phyloP scores from a whole-genome alignment of 2,113 vertebrate genomes.

The Chinchilla lanigera region DNA sequence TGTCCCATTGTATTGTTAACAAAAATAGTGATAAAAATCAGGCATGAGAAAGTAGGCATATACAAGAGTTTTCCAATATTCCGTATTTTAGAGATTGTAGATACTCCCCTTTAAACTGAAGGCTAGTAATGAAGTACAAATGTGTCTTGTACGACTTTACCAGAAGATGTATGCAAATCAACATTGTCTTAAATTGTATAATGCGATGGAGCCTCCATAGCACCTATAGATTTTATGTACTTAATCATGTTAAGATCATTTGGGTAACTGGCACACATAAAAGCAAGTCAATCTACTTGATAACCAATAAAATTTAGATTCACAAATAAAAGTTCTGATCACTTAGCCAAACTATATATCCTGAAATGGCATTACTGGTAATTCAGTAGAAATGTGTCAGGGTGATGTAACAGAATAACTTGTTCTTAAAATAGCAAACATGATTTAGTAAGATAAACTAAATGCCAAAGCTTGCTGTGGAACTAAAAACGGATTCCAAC shows the following conservation, averaged over 20 bases:
- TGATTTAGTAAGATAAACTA: not conserved
- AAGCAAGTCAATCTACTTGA: not conserved
- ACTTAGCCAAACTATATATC: not conserved
- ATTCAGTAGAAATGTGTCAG: not conserved
- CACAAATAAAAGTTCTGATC: not conserved
- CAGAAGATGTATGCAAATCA: not conserved
- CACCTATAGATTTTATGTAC: no score
- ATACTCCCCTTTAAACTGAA: not conserved
- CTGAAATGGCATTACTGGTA: not conserved
- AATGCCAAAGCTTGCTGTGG: not conserved
- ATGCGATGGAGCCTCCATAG: accelerated
- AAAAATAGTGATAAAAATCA: not conserved
- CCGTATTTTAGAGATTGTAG: not conserved
- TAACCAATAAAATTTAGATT: not conserved
- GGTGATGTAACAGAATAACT: no score
- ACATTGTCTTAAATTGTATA: not conserved
- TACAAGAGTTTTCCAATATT: not conserved
- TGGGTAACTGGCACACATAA: accelerated
- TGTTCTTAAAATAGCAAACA: not conserved
- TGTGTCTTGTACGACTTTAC: not conserved
- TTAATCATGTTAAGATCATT: not conserved
- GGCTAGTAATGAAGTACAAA: not conserved
- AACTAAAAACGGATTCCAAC: not conserved
- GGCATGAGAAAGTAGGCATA: not conserved
- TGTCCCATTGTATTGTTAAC: not conserved